Base-by-base conservation (phyloP, 2,113 vertebrate species). In the Sander vitreus region DNA sequence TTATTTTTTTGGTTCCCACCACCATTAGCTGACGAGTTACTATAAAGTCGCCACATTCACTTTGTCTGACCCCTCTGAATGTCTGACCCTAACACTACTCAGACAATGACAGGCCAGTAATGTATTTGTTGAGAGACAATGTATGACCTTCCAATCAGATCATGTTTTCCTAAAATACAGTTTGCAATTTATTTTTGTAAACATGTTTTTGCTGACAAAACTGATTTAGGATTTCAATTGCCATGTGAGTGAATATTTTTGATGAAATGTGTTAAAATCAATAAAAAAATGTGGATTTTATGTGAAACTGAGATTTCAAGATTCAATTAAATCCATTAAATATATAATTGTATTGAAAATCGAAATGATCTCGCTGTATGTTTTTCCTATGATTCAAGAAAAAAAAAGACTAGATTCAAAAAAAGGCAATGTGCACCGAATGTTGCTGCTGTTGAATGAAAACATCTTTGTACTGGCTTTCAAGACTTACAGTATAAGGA, bases 121-220 rank as follows among this genome's bases (percentile, higher is more conserved):
- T 73, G 43, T 62, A 30, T 82, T 73, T 69, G 43, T 39, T 70
- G 53, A 64, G 18, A 70, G 76, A 78, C 23, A 60, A 45, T 53
- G n/a, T 53, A 55, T 55, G 39, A 89, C 30, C 76, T 45, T 76
- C 1, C 55, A 66, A 73, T 62, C 27, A 78, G 21, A 47, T 53
- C 23, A n/a, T 60, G 30, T 85, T 78, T 73, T 82, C 70, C 51
- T 73, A 23, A 78, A 75, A 77, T 39, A 33, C 18, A 76, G 48
- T 83, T 68, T 23, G 4, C 30, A 69, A 11, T 89, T 76, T 89
- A 88, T 92, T 92, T 93, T 92, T 92, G 19, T 91, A 88, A 88
- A 63, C 48, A 73, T 66, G 57, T 82, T 80, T 81, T 51, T 68
- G 6, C 50, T 82, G 47, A 64, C 7, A 68, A 78, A 79, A 76